These are phyloP conservation scores for Meloidogyne floridensis DNA, from an alignment of 1,140 invertebrate genomes.

Conservation along the genomic window DNA sequence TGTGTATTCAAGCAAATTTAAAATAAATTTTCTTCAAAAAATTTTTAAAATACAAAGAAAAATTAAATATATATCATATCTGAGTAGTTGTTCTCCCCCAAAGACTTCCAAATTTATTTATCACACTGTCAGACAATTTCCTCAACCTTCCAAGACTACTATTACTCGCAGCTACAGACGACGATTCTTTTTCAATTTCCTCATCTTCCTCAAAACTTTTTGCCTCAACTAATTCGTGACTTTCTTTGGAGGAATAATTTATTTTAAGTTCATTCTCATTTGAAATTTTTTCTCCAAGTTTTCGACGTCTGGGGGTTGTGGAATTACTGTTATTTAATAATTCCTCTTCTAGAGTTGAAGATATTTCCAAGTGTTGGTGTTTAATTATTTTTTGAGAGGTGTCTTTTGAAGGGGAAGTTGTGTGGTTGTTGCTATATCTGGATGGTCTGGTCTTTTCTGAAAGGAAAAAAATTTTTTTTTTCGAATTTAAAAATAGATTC, in stretches of 20 bases:
- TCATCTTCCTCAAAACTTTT: conserved; percentile 3
- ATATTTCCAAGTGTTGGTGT: neutral
- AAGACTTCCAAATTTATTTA: neutral
- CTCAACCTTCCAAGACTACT: neutral
- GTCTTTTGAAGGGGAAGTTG: neutral
- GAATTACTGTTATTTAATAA: neutral
- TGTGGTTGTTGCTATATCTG: neutral
- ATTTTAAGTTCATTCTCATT: neutral
- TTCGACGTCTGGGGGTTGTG: neutral
- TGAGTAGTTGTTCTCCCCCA: conserved; percentile 4
- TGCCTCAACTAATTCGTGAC: neutral
- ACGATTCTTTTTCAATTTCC: neutral
- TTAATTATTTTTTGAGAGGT: neutral
- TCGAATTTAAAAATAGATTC: neutral
- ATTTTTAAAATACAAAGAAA: neutral
- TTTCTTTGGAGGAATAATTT: neutral
- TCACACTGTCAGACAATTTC: neutral
- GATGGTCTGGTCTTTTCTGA: neutral
- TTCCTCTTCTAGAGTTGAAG: neutral
- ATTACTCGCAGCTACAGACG: neutral
- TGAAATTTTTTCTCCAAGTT: neutral
- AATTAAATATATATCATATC: neutral
- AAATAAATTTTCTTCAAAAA: too few species aligned
- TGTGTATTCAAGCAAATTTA: too few species aligned
- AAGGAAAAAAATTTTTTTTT: neutral